Base-by-base conservation (phyloP, 2,888 invertebrate genomes). In the Pegoplata infirma region DNA sequence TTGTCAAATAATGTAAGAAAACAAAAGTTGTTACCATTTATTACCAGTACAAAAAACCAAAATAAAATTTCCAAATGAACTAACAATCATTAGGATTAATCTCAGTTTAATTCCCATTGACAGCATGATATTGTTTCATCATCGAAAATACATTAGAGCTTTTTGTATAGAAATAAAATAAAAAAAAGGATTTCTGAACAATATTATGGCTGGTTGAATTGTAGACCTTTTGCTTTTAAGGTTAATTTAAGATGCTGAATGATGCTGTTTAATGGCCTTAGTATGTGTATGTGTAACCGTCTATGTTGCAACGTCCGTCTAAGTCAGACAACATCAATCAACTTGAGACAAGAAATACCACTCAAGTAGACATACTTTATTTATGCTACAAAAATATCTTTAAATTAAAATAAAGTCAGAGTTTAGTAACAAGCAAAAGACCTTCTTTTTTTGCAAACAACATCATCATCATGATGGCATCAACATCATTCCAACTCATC, bases 311-410 rank as follows among this genome's bases (percentile, higher is more conserved):
- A 40, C 16, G 67, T 59, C 74, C 80, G 79, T 75, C 74, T 56
- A 72, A 72, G 68, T 64, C 82, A 81, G 83, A 84, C 82, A 84
- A 84, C 86, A 87, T 86, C 86, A 87, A 86, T 86, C 86, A 87
- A 86, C 86, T 85, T 83, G 84, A 84, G 85, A 84, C 82, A 81
- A 81, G 80, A 81, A 82, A 78, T 81, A 75, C 81, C 82, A 81
- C 85, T 84, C 78, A 83, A 83, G 82, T 80, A 73, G 69, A 72
- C 73, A n/a, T n/a, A n/a, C n/a, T n/a, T n/a, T n/a, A n/a, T 80
- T 80, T 49, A 53, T 51, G 53, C 55, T 66, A 44, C 73, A 68
- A n/a, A n/a, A n/a, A 73, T 67, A 66, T 64, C 74, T 58, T 75
- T 49, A 68, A 68, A 63, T 56, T 63, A 32, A 56, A 63, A 56